Conservation (phyloP, 1,140 invertebrate species). For the Heliconius himera region DNA sequence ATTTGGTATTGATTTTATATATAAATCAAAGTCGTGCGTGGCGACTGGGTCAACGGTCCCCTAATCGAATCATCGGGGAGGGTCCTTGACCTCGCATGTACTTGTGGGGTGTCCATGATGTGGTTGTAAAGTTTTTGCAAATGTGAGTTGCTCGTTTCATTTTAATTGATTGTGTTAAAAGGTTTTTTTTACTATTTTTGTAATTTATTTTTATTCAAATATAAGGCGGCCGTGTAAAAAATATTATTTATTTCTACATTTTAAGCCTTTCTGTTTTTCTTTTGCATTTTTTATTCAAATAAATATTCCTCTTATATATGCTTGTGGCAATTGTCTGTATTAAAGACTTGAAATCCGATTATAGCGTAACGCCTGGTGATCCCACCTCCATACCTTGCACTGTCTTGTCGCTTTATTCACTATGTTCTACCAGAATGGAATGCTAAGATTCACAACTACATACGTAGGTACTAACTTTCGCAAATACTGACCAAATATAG, state of each 20-base stretch:
- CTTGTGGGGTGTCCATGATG: constrained; percentile 17
- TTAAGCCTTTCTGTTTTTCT: background rate
- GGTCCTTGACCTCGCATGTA: constrained; percentile 51
- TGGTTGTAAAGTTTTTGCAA: background rate
- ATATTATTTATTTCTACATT: no score
- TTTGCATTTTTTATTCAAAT: background rate
- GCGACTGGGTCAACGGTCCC: constrained; percentile 52
- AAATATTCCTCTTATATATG: no score
- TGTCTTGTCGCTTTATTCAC: constrained; percentile 12
- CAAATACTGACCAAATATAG: constrained; percentile 12
- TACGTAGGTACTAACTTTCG: constrained; percentile 8
- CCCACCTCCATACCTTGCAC: background rate
- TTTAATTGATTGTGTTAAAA: no score
- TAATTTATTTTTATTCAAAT: no score
- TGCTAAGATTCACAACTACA: constrained; percentile 23
- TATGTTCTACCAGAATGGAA: constrained; percentile 11
- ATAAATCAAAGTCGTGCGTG: constrained; percentile 36
- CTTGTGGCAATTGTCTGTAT: no score
- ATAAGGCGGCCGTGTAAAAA: no score
- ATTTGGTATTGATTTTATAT: constrained; percentile 29
- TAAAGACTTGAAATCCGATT: background rate
- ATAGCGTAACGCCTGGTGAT: background rate
- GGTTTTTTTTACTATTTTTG: no score
- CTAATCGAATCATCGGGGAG: constrained; percentile 56
- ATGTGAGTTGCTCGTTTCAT: background rate